Evolutionary conservation across 2,113 vertebrate genomes (phyloP).

Genomic region (Aegithalos caudatus): DNA sequence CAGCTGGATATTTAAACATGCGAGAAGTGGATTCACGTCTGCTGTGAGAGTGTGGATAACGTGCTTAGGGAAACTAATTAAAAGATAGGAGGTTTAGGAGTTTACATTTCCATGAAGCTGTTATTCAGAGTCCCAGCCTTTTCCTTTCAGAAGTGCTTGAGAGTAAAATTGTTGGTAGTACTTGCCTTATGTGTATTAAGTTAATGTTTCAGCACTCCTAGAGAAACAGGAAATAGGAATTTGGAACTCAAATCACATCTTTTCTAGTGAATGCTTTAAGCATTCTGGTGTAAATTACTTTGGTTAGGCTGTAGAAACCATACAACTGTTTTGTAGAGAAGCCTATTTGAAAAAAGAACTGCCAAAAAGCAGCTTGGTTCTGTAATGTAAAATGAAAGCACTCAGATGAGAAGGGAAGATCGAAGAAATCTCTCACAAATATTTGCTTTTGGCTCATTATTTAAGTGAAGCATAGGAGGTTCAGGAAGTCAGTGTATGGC

Average conservation of each 20-base stretch:
- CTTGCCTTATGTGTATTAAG: neutral
- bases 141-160: neutral
- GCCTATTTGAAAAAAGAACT: neutral
- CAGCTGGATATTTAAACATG: neutral
- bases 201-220: neutral
- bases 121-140: neutral
- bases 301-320: neutral
- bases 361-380: neutral
- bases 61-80: neutral
- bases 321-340: neutral
- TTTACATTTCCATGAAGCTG: neutral
- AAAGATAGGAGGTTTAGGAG: neutral
- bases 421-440: neutral
- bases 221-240: neutral
- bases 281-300: neutral
- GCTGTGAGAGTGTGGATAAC: neutral
- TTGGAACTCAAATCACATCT: neutral
- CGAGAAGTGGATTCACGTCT: neutral
- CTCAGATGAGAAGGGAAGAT: neutral
- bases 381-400: neutral
- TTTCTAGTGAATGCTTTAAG: neutral
- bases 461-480: neutral
- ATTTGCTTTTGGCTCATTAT: neutral
- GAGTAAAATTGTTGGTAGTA: neutral
- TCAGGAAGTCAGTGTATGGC: neutral